Conservation (phyloP, 2,888 invertebrate species). For the Drosophila setosimentum region DNA sequence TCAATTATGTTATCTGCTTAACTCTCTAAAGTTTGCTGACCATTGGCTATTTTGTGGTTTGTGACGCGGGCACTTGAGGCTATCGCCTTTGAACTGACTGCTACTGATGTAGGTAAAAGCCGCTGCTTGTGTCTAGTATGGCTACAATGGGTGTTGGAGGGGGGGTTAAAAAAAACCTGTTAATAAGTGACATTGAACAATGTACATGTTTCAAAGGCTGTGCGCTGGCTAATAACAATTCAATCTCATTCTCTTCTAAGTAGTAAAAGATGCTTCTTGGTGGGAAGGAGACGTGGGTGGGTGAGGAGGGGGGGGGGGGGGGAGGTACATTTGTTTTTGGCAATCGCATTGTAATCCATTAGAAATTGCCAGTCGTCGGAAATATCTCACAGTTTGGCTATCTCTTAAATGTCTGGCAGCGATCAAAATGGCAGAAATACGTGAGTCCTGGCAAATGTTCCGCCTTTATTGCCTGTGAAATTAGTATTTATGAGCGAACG, state of each 20-base stretch:
- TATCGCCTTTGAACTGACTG: conserved; percentile 66
- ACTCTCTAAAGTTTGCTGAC: conserved; percentile 49
- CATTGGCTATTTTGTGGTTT: conserved; percentile 67
- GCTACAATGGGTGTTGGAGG: background rate
- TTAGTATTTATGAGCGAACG: conserved; percentile 84
- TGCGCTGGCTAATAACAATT: background rate
- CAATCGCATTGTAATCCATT: conserved; percentile 71
- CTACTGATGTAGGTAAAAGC: conserved; percentile 69
- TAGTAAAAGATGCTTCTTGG: conserved; percentile 13
- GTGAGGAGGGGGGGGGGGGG: rapidly evolving
- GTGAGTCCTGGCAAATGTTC: conserved; percentile 79
- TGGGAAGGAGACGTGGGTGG: no score
- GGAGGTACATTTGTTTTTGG: conserved; percentile 26
- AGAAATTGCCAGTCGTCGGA: conserved; percentile 62
- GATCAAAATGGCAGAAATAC: conserved; percentile 69
- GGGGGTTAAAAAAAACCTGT: conserved; percentile 11
- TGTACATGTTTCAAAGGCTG: background rate
- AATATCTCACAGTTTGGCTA: conserved; percentile 48
- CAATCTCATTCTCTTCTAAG: background rate
- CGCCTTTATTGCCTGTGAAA: conserved; percentile 85
- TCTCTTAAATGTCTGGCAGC: conserved; percentile 73
- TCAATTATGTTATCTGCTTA: conserved; percentile 24
- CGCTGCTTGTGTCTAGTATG: background rate
- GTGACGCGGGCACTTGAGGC: conserved; percentile 49
- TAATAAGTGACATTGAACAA: conserved; percentile 61